These are phyloP conservation scores for Panopea generosa DNA, from an alignment of 2,888 invertebrate species.

Conservation along the genomic window DNA sequence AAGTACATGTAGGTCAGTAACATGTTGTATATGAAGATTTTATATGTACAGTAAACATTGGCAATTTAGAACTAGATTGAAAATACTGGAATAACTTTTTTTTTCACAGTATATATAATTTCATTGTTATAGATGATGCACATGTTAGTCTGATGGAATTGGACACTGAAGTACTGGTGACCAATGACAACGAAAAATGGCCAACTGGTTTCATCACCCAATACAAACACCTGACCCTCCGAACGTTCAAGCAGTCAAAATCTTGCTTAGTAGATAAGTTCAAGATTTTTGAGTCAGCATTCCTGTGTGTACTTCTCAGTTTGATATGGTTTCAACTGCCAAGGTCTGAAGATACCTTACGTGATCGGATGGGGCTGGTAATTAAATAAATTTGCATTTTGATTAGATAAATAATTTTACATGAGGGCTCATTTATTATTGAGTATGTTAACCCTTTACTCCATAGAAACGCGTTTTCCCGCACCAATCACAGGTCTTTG, in stretches of 20 bases:
- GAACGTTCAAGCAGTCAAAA: constrained; percentile 88
- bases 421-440: too few species aligned
- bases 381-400: too few species aligned
- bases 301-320: constrained; percentile 88
- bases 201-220: constrained; percentile 93
- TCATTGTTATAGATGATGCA: constrained; percentile 49
- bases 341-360: constrained; percentile 90
- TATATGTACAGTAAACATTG: too few species aligned
- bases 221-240: constrained; percentile 89
- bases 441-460: too few species aligned
- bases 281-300: constrained; percentile 89
- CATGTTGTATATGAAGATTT: too few species aligned
- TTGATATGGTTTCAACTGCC: constrained; percentile 92
- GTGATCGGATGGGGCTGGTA: constrained; percentile 91
- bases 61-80: too few species aligned
- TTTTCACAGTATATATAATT: too few species aligned
- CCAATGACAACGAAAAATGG: constrained; percentile 85
- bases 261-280: constrained; percentile 91
- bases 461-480: too few species aligned
- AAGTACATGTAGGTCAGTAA: too few species aligned
- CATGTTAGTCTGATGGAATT: constrained; percentile 60
- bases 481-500: too few species aligned
- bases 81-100: too few species aligned
- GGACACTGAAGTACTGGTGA: constrained; percentile 5
- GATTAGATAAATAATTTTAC: too few species aligned